Evolutionary conservation across 2,888 invertebrate genomes (phyloP).

Genomic region (Augochlorella aurata): DNA sequence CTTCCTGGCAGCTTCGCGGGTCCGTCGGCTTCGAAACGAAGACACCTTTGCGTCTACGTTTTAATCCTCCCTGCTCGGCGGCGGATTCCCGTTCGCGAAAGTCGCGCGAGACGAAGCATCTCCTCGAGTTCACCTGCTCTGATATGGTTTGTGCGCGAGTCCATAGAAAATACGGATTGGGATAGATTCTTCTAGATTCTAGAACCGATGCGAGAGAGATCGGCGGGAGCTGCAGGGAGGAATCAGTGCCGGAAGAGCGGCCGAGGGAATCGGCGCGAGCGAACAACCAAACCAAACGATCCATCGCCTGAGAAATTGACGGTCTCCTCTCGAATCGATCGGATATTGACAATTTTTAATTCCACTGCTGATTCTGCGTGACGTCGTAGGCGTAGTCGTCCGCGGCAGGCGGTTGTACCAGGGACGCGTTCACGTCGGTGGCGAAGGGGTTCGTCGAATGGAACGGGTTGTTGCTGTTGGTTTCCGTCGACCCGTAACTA

Average conservation of each 20-base stretch:
- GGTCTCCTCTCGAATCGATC: slow-evolving; percentile 32
- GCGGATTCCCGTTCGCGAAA: too few species aligned
- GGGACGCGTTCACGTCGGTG: slow-evolving; percentile 73
- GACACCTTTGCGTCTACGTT: not conserved
- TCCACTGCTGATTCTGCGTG: slow-evolving; percentile 83
- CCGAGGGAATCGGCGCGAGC: slow-evolving; percentile 1
- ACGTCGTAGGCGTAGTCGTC: slow-evolving; percentile 83
- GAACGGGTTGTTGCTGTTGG: slow-evolving; percentile 73
- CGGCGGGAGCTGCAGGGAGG: not conserved
- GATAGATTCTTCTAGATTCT: not conserved
- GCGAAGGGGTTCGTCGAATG: slow-evolving; percentile 79
- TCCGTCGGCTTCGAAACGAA: not conserved
- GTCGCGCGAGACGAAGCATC: not conserved
- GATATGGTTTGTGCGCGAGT: not conserved
- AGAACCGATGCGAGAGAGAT: not conserved
- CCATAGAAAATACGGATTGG: not conserved
- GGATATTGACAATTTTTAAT: slow-evolving; percentile 44
- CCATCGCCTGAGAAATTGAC: slow-evolving; percentile 23
- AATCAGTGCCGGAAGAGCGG: slow-evolving; percentile 22
- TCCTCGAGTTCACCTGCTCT: not conserved
- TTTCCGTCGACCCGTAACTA: slow-evolving; percentile 78
- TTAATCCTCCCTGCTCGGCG: too few species aligned
- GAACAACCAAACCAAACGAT: slow-evolving; percentile 12
- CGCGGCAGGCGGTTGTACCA: slow-evolving; percentile 81
- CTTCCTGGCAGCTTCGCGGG: slow-evolving; percentile 12